A percentile compares a stretch with the other conserved stretches of the same genome.
These are phyloP conservation scores for Pycnonotus jocosus DNA, from an alignment of 2,113 vertebrate species.

Conservation along the genomic window DNA sequence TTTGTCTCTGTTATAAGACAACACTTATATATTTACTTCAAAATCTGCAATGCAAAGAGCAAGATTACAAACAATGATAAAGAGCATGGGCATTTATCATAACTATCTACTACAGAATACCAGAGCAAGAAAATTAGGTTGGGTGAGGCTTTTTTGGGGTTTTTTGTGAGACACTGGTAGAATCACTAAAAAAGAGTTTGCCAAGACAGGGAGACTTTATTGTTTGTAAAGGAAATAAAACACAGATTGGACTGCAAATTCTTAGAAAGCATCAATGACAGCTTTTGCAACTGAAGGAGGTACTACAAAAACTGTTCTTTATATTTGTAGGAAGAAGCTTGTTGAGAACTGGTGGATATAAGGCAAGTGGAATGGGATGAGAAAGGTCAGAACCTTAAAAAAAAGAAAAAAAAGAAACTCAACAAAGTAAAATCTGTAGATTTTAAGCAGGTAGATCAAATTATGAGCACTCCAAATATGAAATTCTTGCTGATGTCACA, in stretches of 20 bases:
- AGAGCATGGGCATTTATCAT: constrained; percentile 24
- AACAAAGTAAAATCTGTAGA: background rate
- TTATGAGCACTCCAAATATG: background rate
- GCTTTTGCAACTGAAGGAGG: background rate
- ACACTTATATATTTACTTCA: background rate
- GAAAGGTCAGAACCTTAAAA: background rate
- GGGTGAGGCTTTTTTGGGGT: background rate
- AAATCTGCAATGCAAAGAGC: constrained; percentile 46
- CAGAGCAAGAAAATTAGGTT: background rate
- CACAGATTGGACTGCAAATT: background rate
- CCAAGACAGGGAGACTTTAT: background rate
- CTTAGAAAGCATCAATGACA: background rate
- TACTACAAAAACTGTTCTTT: background rate
- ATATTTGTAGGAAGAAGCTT: background rate
- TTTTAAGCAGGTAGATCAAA: background rate
- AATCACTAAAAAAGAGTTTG: background rate
- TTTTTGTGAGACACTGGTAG: background rate
- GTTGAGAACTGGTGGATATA: background rate
- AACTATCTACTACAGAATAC: background rate
- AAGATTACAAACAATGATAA: background rate
- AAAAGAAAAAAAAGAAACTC: background rate
- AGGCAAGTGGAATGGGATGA: background rate
- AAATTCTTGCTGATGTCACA: background rate
- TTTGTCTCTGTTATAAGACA: constrained; percentile 53
- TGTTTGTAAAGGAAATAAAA: background rate